Base-by-base conservation (phyloP, 2,888 invertebrate genomes). In the Drosophila engyochracea region DNA sequence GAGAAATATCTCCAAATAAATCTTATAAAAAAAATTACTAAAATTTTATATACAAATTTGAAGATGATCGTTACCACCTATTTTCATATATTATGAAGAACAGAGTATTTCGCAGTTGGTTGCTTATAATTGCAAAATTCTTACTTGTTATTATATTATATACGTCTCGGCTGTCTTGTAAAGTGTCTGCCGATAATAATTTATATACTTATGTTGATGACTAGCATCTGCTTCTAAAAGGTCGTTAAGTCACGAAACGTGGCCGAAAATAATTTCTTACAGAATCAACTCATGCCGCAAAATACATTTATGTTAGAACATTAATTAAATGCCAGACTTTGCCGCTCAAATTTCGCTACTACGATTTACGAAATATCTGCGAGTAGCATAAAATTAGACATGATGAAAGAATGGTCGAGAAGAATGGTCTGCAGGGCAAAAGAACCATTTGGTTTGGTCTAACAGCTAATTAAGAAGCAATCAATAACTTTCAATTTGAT, bases 101-200 rank as follows among this genome's bases (percentile, higher is more conserved):
- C n/a, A 58, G 59, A 39, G 70, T 28, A 69, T 70, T 5, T 25
- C 2, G 12, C 30, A 70, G 69, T 35, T 41, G 12, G 0, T 3
- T 4, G 10, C 30, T 12, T 2, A 6, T 33, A 30, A 25, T 12
- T 70, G 33, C 57, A 31, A 22, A 39, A 5, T 30, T 51, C 28
- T 28, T 16, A n/a, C 28, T 51, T 69, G 49, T 51, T 66, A 6
- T 73, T 64, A 68, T 63, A 53, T 70, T 57, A 57, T 65, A 63
- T 62, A 41, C 37, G 64, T 28, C 28, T 39, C 33, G 63, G 68
- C 77, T 68, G 62, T 49, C 64, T 75, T 73, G 73, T 86, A 76
- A 84, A 81, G 63, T 70, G 79, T 58, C 87, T 84, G 84, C 74
- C 87, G 79, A 87, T 84, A 84, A 69, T 86, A 76, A 85, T 85